Conservation (phyloP, 2,888 invertebrate genomes). For the Conchocele bisecta region DNA sequence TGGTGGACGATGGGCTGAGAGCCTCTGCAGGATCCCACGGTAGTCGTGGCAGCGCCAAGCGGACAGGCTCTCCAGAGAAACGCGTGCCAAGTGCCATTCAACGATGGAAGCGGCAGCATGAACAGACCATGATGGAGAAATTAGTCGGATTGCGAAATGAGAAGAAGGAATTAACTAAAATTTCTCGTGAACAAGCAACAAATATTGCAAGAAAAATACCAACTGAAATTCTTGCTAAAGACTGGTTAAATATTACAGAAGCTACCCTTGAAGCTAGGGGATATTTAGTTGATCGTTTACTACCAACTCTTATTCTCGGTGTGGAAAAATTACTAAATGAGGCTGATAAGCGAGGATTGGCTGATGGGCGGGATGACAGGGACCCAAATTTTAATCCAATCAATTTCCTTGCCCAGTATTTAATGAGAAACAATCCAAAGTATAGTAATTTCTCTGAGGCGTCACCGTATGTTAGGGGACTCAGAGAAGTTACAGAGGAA, state of each 20-base stretch:
- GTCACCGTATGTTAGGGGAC: constrained; percentile 81
- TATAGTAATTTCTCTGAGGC: constrained; percentile 82
- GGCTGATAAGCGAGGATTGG: constrained; percentile 77
- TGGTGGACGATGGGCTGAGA: constrained; percentile 35
- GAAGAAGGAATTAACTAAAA: constrained; percentile 73
- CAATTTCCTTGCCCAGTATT: constrained; percentile 82
- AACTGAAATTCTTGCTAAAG: constrained; percentile 79
- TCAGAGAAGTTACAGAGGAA: constrained; percentile 79
- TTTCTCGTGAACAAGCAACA: constrained; percentile 74
- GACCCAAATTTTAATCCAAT: constrained; percentile 82
- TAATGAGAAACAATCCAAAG: constrained; percentile 82
- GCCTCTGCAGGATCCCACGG: constrained; percentile 40
- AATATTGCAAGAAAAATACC: constrained; percentile 80
- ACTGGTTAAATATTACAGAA: constrained; percentile 79
- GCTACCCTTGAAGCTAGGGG: constrained; percentile 79
- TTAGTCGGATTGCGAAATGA: constrained; percentile 74
- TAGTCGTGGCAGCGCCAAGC: constrained; percentile 45
- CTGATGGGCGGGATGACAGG: constrained; percentile 67
- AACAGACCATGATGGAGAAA: constrained; percentile 80
- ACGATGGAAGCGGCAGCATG: constrained; percentile 79
- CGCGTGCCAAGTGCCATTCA: constrained; percentile 73
- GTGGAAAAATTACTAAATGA: constrained; percentile 82
- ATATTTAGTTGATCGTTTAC: constrained; percentile 80
- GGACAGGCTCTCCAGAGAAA: constrained; percentile 56
- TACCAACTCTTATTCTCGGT: constrained; percentile 82